phyloP scores from a whole-genome alignment of 2,888 invertebrate species.

The Nephrotoma appendiculata region DNA sequence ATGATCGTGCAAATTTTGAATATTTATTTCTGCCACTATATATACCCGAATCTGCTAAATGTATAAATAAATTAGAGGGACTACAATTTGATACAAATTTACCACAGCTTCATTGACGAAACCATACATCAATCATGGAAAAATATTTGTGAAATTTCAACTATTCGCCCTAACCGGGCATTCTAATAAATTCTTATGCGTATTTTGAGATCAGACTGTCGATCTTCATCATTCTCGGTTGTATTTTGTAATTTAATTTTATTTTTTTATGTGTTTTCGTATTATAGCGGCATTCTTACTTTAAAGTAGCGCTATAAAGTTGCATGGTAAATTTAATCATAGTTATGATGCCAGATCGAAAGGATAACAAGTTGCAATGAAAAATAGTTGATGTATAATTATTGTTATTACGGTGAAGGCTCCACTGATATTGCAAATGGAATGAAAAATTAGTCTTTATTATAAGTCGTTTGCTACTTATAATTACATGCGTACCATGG shows the following conservation, averaged over 20 bases:
- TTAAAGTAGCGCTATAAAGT: background rate
- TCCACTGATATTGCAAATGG: background rate
- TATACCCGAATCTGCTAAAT: background rate
- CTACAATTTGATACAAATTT: background rate
- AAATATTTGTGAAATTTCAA: background rate
- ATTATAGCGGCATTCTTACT: background rate
- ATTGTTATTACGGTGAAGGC: background rate
- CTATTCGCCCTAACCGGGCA: background rate
- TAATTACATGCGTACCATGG: background rate
- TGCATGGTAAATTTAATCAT: background rate
- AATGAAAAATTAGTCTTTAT: background rate
- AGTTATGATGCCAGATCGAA: background rate
- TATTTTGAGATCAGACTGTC: background rate
- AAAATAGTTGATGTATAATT: background rate
- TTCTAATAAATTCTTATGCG: background rate
- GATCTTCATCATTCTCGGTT: background rate
- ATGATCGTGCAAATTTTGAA: background rate
- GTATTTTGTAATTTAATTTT: background rate
- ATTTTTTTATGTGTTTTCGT: background rate
- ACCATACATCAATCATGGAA: background rate
- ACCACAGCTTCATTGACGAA: background rate
- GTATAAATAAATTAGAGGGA: background rate
- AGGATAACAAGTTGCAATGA: background rate
- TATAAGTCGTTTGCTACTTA: background rate
- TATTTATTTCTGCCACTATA: background rate